Evolutionary conservation across 2,797 vertebrate genomes (phyloP).

Genomic region (Artibeus lituratus): DNA sequence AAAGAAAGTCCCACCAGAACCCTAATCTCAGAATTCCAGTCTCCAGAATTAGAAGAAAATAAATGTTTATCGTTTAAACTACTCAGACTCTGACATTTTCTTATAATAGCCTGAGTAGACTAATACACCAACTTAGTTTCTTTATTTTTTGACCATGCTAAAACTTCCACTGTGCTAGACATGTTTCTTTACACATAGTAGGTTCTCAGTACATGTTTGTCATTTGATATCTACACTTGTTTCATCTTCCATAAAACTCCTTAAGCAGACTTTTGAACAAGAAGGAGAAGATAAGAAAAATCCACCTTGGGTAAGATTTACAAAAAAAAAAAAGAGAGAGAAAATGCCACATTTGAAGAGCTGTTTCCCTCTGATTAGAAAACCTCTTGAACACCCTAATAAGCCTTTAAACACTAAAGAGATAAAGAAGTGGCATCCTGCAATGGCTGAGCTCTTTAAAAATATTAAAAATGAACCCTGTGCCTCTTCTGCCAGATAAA

Average conservation of each 20-base stretch:
- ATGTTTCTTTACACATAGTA: rapidly evolving
- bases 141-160: neutral
- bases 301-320: neutral
- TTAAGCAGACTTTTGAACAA: neutral
- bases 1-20: neutral
- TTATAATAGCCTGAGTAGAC: neutral
- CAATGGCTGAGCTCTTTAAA: slow-evolving; percentile 61
- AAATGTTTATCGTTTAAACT: neutral
- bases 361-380: slow-evolving; percentile 39
- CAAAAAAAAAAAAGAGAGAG: neutral
- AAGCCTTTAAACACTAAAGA: slow-evolving; percentile 54
- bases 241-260: neutral
- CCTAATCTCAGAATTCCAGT: neutral
- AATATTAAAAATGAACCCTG: slow-evolving; percentile 48
- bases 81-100: neutral
- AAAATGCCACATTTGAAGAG: neutral
- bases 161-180: neutral
- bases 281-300: neutral
- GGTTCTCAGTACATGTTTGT: neutral
- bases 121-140: neutral
- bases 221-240: neutral
- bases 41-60: neutral
- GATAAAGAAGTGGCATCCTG: slow-evolving; percentile 46
- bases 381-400: slow-evolving; percentile 51
- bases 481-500: slow-evolving; percentile 65